Conservation (phyloP, 2,888 invertebrate species). For the Callinectes sapidus region DNA sequence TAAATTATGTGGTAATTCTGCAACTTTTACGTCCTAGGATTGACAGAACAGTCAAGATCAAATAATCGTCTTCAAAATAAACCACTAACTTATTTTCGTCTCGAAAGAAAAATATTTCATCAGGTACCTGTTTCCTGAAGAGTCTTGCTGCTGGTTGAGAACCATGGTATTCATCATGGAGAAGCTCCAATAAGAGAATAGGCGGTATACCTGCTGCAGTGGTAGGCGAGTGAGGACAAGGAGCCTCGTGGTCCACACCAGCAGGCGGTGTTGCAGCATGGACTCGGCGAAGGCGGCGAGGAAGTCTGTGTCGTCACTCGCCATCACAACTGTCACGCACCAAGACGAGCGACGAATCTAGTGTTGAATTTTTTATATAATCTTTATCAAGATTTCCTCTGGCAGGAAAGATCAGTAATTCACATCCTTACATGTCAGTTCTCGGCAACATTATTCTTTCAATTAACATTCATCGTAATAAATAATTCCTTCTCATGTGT, state of each 20-base stretch:
- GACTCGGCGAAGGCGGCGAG: constrained; percentile 31
- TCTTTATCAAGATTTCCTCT: too few species aligned
- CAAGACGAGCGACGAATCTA: constrained; percentile 43
- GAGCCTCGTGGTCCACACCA: constrained; percentile 46
- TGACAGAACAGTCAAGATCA: too few species aligned
- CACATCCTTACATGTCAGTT: too few species aligned
- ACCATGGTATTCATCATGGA: constrained; percentile 57
- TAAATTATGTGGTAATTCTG: too few species aligned
- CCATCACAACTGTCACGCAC: constrained; percentile 41
- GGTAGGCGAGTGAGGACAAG: constrained; percentile 43
- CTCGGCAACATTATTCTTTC: too few species aligned
- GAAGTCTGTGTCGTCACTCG: constrained; percentile 51
- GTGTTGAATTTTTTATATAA: neutral
- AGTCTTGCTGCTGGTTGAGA: constrained; percentile 33
- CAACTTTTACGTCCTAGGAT: too few species aligned
- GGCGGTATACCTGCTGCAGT: constrained; percentile 23
- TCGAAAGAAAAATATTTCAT: neutral
- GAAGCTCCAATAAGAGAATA: constrained; percentile 50
- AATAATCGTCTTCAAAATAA: too few species aligned
- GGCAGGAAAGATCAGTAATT: too few species aligned
- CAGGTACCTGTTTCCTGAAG: neutral
- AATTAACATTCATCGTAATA: too few species aligned
- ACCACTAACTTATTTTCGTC: neutral
- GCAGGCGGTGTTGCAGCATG: constrained; percentile 14
- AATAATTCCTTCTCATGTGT: neutral